Base-by-base conservation (phyloP, 2,888 invertebrate species). In the Hecatera dysodea region DNA sequence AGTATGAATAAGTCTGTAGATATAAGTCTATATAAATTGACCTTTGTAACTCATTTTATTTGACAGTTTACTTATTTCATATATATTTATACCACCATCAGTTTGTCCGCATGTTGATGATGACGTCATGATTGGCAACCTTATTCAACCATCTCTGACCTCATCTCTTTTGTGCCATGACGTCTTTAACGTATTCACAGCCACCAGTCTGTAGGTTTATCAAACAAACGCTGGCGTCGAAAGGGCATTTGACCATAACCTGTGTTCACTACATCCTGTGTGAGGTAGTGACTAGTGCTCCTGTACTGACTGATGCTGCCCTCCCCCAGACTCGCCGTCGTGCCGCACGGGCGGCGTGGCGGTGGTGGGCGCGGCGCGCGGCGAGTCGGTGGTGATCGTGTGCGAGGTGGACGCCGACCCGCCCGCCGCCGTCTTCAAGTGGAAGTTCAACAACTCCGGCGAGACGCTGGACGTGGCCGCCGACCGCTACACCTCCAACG, bases 361-460 rank as follows among this genome's bases (percentile, higher is more conserved):
- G 76, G 97, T 98, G 90, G 98, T 98, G 87, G 99, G 99, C 24
- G 99, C 98, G 78, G 98, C 98, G 78, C 97, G 98, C 69, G 98
- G 98, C 80, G 99, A 99, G 96, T 97, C 97, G 68, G 97, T 98
- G 84, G 97, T 98, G 92, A 98, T 99, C 87, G 97, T 97, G 74
- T 99, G 99, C 94, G 98, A 98, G 95, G 98, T 99, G 88, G 98
- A 99, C 93, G 98, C 99, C 17, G 98, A 99, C 96, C 99, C 99
- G 36, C 98, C 98, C 63, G 98, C 98, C 69, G 98, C 98, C 86
- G 97, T 97, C 90, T 99, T 99, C 96, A 97, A 98, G 86, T 99
- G 99, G 99, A 98, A 98, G 96, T 98, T 99, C 96, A 99, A 99
- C 96, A 98, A 98, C 96, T 98, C 98, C 17, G 98, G 98, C 6